phyloP scores from a whole-genome alignment of 1,140 invertebrate genomes.

The Bathynomus jamesi region DNA sequence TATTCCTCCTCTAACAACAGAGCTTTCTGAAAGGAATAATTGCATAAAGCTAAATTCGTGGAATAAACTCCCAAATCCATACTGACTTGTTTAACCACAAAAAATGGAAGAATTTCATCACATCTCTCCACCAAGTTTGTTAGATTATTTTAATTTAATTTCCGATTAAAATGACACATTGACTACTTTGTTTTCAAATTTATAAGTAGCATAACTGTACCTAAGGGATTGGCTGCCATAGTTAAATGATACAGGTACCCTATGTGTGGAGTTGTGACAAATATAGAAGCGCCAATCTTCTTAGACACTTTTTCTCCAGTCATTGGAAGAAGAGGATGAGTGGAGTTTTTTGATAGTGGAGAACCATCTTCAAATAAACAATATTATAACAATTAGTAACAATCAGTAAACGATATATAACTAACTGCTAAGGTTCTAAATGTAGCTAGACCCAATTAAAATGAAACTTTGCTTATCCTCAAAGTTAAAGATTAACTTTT shows the following conservation, averaged over 20 bases:
- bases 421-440: too few relatives aligned
- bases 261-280: constrained; percentile 51
- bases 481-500: too few relatives aligned
- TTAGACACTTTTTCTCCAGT: not conserved
- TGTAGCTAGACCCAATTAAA: too few relatives aligned
- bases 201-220: constrained; percentile 19
- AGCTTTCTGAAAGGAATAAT: not conserved
- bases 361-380: not conserved
- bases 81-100: too few relatives aligned
- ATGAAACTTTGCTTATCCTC: too few relatives aligned
- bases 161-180: not conserved
- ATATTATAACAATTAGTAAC: too few relatives aligned
- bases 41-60: not conserved
- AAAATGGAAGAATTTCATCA: too few relatives aligned
- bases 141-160: not conserved
- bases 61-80: not conserved
- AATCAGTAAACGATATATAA: too few relatives aligned
- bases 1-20: constrained; percentile 39
- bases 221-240: constrained; percentile 18
- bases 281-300: constrained; percentile 11
- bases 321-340: constrained; percentile 12
- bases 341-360: not conserved
- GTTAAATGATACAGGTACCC: constrained; percentile 54
- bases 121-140: too few relatives aligned
- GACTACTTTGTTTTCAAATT: not conserved